Base-by-base conservation (phyloP, 1,140 invertebrate species). In the Drosophila arizonae region DNA sequence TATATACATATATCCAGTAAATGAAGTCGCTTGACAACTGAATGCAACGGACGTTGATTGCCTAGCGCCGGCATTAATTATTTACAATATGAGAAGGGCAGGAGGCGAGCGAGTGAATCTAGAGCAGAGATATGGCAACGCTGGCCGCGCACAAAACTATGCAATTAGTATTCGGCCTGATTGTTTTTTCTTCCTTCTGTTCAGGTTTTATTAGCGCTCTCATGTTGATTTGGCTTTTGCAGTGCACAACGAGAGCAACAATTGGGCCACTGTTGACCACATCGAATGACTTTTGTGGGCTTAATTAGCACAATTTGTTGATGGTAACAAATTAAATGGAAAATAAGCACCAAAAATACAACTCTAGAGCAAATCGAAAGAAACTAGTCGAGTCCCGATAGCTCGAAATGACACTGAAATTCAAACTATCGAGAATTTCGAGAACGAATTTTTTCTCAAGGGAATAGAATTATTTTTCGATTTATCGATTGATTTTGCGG, bases 21-120 rank as follows among this genome's bases (percentile, higher is more conserved):
- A 79, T 82, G 76, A 87, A 79, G 72, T 77, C 64, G 77, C 76
- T 84, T 88, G 82, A 84, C 84, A 88, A 82, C 84, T 82, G 66
- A 88, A 76, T 82, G 66, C 71, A 80, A 76, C 69, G 87, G 79
- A 73, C 77, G 79, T 88, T 87, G 82, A 87, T 87, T 88, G 84
- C 84, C 74, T 63, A 72, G 66, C 55, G 84, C 62, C 67, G 48
- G 72, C 63, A 88, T 88, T 87, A 88, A 88, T 88, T 87, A 88
- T 88, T 88, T 70, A 87, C 52, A 77, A 88, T 77, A 73, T 67
- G 64, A 17, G 4, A 11, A 13, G 39, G 57, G 17, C 15, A 13
- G 51, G 13, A 17, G 15, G 33, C 6, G 3, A 1, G 33, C 6
- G 3, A 1, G 28, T 6, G 24, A 11, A 30, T 66, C 17, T 51